A percentile compares a stretch with the other conserved stretches of the same genome.
Evolutionary conservation across 2,113 vertebrate species (phyloP).

Genomic region (Bettongia penicillata): DNA sequence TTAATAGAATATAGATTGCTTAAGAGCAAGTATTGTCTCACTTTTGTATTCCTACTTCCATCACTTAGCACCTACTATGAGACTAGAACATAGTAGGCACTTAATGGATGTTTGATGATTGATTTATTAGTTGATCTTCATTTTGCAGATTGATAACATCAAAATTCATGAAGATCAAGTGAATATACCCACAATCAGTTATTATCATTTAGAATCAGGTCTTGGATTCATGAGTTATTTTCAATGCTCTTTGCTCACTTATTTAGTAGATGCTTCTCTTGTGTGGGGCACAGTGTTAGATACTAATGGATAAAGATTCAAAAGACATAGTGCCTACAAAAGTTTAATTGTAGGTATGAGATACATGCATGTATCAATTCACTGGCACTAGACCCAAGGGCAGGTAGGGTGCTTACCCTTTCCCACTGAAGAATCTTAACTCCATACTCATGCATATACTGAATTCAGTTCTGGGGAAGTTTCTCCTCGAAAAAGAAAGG

Average conservation of each 20-base stretch:
- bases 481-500: not conserved
- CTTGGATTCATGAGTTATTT: not conserved
- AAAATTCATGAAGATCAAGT: not conserved
- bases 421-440: not conserved
- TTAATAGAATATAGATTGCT: not conserved
- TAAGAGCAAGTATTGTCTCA: not conserved
- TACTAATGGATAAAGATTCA: not conserved
- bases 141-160: not conserved
- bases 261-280: not conserved
- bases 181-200: not conserved
- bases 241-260: not conserved
- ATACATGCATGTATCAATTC: not conserved
- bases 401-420: not conserved
- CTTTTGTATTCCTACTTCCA: not conserved
- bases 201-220: not conserved
- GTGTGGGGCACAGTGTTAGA: not conserved
- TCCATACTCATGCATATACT: not conserved
- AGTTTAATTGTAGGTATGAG: not conserved
- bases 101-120: not conserved
- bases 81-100: not conserved
- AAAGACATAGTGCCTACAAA: not conserved
- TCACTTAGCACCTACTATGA: not conserved
- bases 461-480: not conserved
- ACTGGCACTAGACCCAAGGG: not conserved
- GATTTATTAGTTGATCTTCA: not conserved